Conservation (phyloP, 2,797 vertebrate genomes). For the Halcyon leucocephala region DNA sequence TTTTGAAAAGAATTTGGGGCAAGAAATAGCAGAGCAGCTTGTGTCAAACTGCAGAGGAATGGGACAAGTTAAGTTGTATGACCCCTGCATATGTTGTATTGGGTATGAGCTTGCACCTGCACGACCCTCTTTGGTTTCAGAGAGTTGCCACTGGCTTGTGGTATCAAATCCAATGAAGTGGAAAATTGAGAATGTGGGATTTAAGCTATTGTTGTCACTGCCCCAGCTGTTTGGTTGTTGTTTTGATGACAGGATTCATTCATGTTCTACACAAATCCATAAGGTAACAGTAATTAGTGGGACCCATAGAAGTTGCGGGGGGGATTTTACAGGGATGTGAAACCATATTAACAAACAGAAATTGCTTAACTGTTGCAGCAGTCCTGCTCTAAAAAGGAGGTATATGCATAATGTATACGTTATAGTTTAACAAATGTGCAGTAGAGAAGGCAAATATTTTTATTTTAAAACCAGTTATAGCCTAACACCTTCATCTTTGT, state of each 20-base stretch:
- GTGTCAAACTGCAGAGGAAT: neutral
- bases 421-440: neutral
- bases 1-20: neutral
- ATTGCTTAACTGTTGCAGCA: neutral
- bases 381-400: neutral
- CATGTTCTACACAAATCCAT: neutral
- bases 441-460: neutral
- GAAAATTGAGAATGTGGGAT: constrained; percentile 25
- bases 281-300: neutral
- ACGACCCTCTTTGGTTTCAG: neutral
- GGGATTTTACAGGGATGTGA: neutral
- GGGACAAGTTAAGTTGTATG: neutral
- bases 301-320: neutral
- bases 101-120: neutral
- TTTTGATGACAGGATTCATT: neutral
- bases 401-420: neutral
- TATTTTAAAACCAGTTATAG: neutral
- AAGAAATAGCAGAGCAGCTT: neutral
- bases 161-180: constrained; percentile 5
- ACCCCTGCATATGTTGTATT: neutral
- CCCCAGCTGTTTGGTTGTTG: neutral
- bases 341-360: neutral
- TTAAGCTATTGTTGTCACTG: neutral
- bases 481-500: neutral
- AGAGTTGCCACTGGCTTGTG: neutral